Conservation (phyloP, 2,888 invertebrate species). For the Pollenia griseotomentosa region DNA sequence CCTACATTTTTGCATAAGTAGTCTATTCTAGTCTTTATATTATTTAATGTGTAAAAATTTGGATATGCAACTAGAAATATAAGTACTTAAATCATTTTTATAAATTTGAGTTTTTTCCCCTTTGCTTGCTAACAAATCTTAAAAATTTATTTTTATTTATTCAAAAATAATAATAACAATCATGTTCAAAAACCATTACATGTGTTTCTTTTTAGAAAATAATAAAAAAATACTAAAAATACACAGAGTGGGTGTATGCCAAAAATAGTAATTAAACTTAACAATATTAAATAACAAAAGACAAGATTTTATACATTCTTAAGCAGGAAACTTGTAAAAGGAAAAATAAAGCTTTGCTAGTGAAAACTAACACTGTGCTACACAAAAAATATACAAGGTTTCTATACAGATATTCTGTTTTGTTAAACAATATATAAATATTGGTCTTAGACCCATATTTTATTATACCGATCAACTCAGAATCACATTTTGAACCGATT, state of each 20-base stretch:
- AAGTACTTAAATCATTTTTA: too few species aligned
- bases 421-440: too few species aligned
- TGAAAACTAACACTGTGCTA: too few species aligned
- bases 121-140: background rate
- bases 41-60: too few species aligned
- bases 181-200: slow-evolving; percentile 44
- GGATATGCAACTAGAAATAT: too few species aligned
- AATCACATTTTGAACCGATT: too few species aligned
- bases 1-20: too few species aligned
- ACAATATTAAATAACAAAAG: slow-evolving; percentile 14
- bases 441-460: too few species aligned
- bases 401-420: too few species aligned
- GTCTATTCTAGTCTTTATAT: too few species aligned
- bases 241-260: slow-evolving; percentile 28
- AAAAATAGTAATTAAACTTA: slow-evolving; percentile 30
- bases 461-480: too few species aligned
- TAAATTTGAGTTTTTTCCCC: background rate
- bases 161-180: slow-evolving; percentile 12
- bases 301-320: background rate
- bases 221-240: background rate
- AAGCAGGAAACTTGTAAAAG: background rate
- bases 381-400: too few species aligned
- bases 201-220: slow-evolving; percentile 8
- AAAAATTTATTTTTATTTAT: background rate
- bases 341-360: background rate